Evolutionary conservation across 2,113 vertebrate genomes (phyloP), one percentile per base, ranked within the genome.

Genomic region (Orcinus orca): DNA sequence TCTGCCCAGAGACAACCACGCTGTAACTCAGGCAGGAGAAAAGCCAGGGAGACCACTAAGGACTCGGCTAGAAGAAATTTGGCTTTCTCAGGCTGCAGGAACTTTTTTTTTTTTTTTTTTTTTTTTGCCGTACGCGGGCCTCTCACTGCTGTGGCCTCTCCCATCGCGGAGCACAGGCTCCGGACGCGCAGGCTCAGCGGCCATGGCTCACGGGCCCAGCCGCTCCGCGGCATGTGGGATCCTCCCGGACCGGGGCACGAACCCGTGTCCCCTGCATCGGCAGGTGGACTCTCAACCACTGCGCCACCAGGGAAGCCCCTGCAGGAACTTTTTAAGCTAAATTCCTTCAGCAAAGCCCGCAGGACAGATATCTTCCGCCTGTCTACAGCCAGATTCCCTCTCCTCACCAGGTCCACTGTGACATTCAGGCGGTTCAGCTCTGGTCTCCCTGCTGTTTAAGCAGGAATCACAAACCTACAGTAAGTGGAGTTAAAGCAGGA

Each of bases 1-100:
- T 8, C 8, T 38, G 13, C 33, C 47, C 36, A 0, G 8, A 29
- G 38, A 31, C 18, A 12, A 20, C 74, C 25, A 0, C 4, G 0
- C 0, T 26, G 18, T 18, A 18, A 4, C 25, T 55, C 23, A 29
- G 20, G 44, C 50, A 83, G 25, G 13, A 53, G 44, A 36, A 53
- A 5, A 21, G 12, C 25, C 50, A 15, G 25, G 55, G 21, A 76
- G 25, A 14, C 50, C 36, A 10, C 53, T 2, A 6, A 80, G 18
- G 21, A 29, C 33, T 58, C 60, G 62, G 18, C 60, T 17, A 4
- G 3, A 58, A 58, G 63, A 87, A 86, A 55, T 1, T 0, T 5
- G 26, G 31, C 14, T 70, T 65, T 33, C 25, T 21, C 0, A 0
- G 4, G 67, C 80, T 38, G 62, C 10, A 13, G 31, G 20, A 70